Evolutionary conservation across 2,888 invertebrate species (phyloP).

Genomic region (Drosophila borborema): DNA sequence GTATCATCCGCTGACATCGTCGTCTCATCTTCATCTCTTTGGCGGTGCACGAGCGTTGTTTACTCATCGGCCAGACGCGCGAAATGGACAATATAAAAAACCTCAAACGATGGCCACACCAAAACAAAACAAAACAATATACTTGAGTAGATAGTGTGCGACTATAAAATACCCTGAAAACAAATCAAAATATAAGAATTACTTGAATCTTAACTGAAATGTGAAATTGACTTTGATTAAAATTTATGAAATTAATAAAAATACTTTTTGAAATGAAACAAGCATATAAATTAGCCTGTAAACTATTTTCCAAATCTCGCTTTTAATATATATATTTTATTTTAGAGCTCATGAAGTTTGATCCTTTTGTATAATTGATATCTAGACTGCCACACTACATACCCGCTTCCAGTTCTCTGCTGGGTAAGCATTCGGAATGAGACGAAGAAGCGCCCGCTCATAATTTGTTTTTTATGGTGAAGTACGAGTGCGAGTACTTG

Average conservation of each 20-base stretch:
- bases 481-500: conserved; percentile 62
- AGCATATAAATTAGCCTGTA: background rate
- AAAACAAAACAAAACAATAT: conserved; percentile 47
- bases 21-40: conserved; percentile 73
- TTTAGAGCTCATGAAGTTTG: too few species aligned
- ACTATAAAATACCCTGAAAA: conserved; percentile 22
- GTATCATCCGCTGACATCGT: conserved; percentile 74
- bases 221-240: background rate
- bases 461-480: conserved; percentile 46
- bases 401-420: background rate
- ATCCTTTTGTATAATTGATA: too few species aligned
- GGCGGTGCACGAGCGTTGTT: conserved; percentile 64
- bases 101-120: conserved; percentile 60
- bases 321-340: too few species aligned
- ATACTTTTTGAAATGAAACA: background rate
- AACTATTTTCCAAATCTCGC: background rate
- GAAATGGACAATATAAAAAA: conserved; percentile 56
- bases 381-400: background rate
- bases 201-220: background rate
- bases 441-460: conserved; percentile 62
- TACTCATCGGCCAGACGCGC: conserved; percentile 70
- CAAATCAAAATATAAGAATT: too few species aligned
- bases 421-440: conserved; percentile 32
- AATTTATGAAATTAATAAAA: background rate
- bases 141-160: background rate